These are phyloP conservation scores for Falco naumanni DNA, from an alignment of 2,797 vertebrate genomes.

Conservation along the genomic window DNA sequence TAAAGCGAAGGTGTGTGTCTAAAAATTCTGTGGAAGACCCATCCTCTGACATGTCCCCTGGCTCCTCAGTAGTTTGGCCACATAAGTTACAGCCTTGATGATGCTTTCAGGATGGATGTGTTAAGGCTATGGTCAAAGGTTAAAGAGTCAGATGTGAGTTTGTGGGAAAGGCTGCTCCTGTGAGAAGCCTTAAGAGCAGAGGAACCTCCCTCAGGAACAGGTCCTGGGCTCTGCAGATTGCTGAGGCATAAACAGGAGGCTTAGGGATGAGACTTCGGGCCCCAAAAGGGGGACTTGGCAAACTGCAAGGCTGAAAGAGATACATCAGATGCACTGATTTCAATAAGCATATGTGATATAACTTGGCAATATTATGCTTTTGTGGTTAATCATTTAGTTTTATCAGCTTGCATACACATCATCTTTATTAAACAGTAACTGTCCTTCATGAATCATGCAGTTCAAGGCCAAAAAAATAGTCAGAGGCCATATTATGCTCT, in stretches of 20 bases:
- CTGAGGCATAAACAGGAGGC: not conserved
- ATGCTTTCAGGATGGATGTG: not conserved
- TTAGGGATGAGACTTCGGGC: not conserved
- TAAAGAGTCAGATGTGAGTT: not conserved
- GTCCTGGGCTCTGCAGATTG: not conserved
- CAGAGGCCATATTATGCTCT: not conserved
- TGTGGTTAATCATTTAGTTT: conserved; percentile 41
- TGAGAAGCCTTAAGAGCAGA: not conserved
- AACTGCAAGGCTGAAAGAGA: not conserved
- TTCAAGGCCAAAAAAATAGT: conserved; percentile 48
- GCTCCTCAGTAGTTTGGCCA: not conserved
- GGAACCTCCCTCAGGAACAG: not conserved
- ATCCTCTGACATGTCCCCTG: not conserved
- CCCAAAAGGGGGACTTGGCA: not conserved
- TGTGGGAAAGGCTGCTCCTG: not conserved
- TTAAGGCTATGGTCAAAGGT: not conserved
- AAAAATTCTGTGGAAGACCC: not conserved
- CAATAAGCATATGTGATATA: not conserved
- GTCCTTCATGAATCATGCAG: not conserved
- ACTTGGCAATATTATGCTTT: conserved; percentile 8
- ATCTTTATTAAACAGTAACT: conserved; percentile 45
- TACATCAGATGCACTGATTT: not conserved
- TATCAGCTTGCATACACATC: conserved; percentile 34
- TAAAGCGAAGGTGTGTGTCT: not conserved
- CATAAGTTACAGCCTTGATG: not conserved